Base-by-base conservation (phyloP, 2,113 vertebrate genomes). In the Macrotis lagotis region DNA sequence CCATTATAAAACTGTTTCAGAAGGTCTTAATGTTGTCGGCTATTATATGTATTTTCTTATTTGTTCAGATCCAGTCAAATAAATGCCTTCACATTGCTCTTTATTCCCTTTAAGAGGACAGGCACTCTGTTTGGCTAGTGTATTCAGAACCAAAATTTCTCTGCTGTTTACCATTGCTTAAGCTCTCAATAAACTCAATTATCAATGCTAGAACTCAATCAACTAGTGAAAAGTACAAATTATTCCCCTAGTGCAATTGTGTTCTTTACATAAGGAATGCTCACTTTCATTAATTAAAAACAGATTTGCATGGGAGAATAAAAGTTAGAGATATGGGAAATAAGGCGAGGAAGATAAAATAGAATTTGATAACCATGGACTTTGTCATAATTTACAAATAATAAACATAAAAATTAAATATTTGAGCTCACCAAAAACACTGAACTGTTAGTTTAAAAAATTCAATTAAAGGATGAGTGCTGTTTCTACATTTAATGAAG, bases 381-480 rank as follows among this genome's bases (percentile, higher is more conserved):
- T 97, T 97, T 94, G n/a, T 91, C 52, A 37, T 93, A 95, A 95
- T 96, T 96, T 97, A 51, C 51, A 95, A 93, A 96, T 90, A 96
- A 95, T 92, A 96, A 94, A 95, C 24, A 66, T 49, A 74, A 96
- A 93, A 96, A 74, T 93, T 92, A 88, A 97, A 91, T 28, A 47
- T 14, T 92, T 93, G 94, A 31, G 31, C 95, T 95, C 93, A 49
- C n/a, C 95, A 31, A 59, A 97, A 97, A 44, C 51, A 95, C 88
- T 90, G 94, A 96, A 74, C 88, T 48, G 91, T 92, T 97, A 96
- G 96, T 93, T 96, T n/a, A n/a, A 95, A 98, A 92, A 97, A 98
- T 90, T 97, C 88, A 97, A 96, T 97, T 97, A 97, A 95, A 95
- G 16, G 10, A 91, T 28, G 25, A 96, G 7, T 50, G 94, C 50